phyloP scores from a whole-genome alignment of 1,140 invertebrate genomes.

The Scylla paramamosain region DNA sequence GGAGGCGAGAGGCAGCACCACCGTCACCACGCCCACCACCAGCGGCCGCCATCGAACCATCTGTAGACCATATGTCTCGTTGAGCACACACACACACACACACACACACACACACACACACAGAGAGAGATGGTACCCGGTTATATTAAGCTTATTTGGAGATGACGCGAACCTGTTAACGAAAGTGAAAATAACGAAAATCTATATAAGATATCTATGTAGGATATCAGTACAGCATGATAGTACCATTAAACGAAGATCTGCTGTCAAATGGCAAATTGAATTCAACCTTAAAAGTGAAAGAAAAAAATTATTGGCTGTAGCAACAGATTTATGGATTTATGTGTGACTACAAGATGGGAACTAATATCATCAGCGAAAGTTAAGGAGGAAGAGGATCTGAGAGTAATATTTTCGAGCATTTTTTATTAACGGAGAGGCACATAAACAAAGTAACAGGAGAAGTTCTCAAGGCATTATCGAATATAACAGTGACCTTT shows the following conservation, averaged over 20 bases:
- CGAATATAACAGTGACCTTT: no score
- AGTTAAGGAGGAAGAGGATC: no score
- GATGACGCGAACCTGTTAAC: background rate
- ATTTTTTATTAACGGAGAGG: no score
- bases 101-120: slow-evolving; percentile 33
- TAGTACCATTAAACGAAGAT: background rate
- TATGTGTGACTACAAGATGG: no score
- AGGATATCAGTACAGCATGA: background rate
- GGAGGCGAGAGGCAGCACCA: slow-evolving; percentile 39
- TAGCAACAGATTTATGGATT: no score
- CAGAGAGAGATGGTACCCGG: background rate
- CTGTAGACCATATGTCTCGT: no score
- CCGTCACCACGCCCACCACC: background rate
- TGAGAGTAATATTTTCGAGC: no score
- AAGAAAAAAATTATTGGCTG: no score
- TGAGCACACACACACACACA: background rate
- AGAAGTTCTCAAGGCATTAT: no score
- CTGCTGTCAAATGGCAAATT: background rate
- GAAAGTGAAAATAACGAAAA: background rate
- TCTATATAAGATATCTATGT: background rate
- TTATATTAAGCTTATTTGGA: background rate
- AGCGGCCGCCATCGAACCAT: background rate
- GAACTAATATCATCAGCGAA: no score
- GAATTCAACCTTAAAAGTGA: background rate
- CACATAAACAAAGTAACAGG: no score